Evolutionary conservation across 2,797 vertebrate genomes (phyloP), one percentile per base, ranked within the genome.

Genomic region (Orientallactaga sibirica): DNA sequence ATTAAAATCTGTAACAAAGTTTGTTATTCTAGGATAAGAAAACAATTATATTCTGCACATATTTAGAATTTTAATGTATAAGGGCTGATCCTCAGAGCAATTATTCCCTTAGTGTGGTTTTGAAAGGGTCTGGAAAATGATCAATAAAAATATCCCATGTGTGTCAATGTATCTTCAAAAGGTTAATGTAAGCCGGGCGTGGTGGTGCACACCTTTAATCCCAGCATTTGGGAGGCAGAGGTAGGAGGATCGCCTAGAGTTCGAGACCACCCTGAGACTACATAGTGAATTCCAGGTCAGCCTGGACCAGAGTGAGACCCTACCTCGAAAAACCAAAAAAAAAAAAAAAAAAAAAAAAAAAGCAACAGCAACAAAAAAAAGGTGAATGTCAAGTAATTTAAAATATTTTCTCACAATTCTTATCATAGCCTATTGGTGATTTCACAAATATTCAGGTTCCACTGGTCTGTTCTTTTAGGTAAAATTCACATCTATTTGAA

Each of bases 401-500:
- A 79, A 88, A 66, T 74, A 82, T 52, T 76, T 92, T 70, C 25
- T 61, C 0, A 43, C 66, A 75, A 86, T 71, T 66, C 15, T 81
- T 33, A 70, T 55, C 19, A 15, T 55, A 18, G 12, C 25, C 22
- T 52, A 27, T 14, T 62, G 16, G 18, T 81, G 29, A 61, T 20
- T 88, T 86, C 10, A 94, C 61, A 88, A 86, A 88, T 76, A 95
- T 22, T 61, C 14, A 52, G 7, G 0, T 2, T 62, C 27, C 16
- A 76, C 33, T 12, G 85, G 52, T 81, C 24, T 71, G 1, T 37
- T 77, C 10, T 41, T 58, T 92, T 48, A 33, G 29, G 43, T 68
- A 86, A 74, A 91, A 79, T 88, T 95, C 4, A 66, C 1, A 52
- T 41, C 55, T 71, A 66, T 22, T 81, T 85, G 15, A 82, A 92